Percentiles rank a stretch among this genome's conserved stretches.
Conservation (phyloP, 2,888 invertebrate genomes). For the Gerris lacustris region DNA sequence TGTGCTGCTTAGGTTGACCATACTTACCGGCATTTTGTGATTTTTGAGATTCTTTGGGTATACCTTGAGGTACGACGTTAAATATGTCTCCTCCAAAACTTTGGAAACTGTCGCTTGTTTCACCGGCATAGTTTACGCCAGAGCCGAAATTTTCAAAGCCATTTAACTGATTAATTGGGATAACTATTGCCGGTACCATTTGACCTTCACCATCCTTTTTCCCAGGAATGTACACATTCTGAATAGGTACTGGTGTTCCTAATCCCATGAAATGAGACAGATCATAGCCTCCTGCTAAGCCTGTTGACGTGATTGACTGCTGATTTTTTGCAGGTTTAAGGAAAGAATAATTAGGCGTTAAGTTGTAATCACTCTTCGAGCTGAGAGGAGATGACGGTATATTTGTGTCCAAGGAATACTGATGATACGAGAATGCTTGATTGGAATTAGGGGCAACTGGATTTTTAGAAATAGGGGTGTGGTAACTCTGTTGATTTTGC, state of each 20-base stretch:
- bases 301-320: slow-evolving; percentile 13
- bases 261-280: slow-evolving; percentile 22
- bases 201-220: slow-evolving; percentile 21
- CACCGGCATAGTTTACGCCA: neutral
- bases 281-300: neutral
- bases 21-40: neutral
- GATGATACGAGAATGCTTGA: neutral
- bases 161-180: slow-evolving; percentile 15
- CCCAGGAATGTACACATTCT: slow-evolving; percentile 21
- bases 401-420: neutral
- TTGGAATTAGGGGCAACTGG: neutral
- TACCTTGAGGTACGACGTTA: neutral
- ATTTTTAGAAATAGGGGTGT: neutral
- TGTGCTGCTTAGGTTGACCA: neutral
- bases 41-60: neutral
- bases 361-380: neutral
- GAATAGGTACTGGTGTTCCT: slow-evolving; percentile 18
- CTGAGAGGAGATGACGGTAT: neutral
- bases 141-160: slow-evolving; percentile 6
- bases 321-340: slow-evolving; percentile 6
- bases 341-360: neutral
- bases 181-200: slow-evolving; percentile 25
- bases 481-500: neutral
- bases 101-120: neutral
- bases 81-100: slow-evolving; percentile 4